These are phyloP conservation scores for Odobenus rosmarus DNA, from an alignment of 2,113 vertebrate species.

Conservation along the genomic window DNA sequence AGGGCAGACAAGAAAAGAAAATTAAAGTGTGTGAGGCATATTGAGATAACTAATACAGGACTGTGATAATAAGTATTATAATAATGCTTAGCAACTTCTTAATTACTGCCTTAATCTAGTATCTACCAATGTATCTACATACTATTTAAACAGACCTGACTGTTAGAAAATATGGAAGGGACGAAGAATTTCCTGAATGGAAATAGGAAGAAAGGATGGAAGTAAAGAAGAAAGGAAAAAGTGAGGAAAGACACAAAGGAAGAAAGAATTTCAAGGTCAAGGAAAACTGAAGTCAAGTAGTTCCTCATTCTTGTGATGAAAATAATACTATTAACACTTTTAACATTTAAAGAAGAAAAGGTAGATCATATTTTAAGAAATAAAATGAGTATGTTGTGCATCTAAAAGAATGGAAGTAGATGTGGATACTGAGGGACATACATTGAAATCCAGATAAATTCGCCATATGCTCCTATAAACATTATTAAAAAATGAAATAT, in stretches of 20 bases:
- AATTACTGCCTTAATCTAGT: neutral
- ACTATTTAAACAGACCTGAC: neutral
- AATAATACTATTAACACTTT: neutral
- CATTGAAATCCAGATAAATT: neutral
- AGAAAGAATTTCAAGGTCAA: neutral
- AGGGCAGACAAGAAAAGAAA: neutral
- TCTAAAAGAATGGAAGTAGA: neutral
- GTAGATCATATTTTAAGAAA: neutral
- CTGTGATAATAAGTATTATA: neutral
- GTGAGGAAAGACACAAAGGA: neutral
- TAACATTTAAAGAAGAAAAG: neutral
- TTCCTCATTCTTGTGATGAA: neutral
- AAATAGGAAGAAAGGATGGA: neutral
- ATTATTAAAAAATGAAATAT: neutral
- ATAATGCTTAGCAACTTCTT: neutral
- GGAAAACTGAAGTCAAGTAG: neutral
- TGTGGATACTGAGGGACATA: neutral
- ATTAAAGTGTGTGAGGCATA: neutral
- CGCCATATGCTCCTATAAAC: neutral
- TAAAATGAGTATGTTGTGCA: neutral
- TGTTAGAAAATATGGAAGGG: neutral
- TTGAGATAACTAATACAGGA: neutral
- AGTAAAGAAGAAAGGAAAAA: neutral
- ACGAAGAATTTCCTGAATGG: neutral
- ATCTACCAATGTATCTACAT: neutral